Conservation (phyloP, 2,113 vertebrate genomes). For the Phalacrocorax carbo region DNA sequence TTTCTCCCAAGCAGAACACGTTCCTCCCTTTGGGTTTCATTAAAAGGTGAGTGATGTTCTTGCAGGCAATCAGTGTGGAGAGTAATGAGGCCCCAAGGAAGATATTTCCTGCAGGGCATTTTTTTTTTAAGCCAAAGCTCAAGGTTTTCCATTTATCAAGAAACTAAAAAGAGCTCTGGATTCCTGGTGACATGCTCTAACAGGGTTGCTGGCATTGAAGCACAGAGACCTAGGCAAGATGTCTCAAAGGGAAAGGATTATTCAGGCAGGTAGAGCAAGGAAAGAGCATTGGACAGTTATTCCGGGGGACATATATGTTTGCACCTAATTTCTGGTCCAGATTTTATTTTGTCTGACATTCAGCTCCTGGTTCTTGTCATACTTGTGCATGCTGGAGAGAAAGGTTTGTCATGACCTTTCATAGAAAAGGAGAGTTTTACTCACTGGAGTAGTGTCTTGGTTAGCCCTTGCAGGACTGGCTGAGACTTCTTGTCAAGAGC, state of each 20-base stretch:
- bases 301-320: background rate
- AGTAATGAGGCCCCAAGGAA: background rate
- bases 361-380: background rate
- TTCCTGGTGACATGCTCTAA: background rate
- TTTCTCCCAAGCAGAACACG: background rate
- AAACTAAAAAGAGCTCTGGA: background rate
- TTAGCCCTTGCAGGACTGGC: background rate
- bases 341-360: background rate
- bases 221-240: background rate
- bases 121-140: background rate
- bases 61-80: background rate
- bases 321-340: background rate
- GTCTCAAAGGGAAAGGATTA: background rate
- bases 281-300: background rate
- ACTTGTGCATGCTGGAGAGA: background rate
- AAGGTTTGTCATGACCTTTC: background rate
- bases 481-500: background rate
- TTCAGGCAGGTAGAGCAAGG: background rate
- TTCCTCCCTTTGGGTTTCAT: conserved; percentile 8
- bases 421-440: background rate
- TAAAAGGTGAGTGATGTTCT: conserved; percentile 4
- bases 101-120: background rate
- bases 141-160: background rate
- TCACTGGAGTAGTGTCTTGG: background rate
- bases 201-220: background rate